These are phyloP conservation scores for Sternotherus odoratus DNA, from an alignment of 2,797 vertebrate genomes.

Conservation along the genomic window DNA sequence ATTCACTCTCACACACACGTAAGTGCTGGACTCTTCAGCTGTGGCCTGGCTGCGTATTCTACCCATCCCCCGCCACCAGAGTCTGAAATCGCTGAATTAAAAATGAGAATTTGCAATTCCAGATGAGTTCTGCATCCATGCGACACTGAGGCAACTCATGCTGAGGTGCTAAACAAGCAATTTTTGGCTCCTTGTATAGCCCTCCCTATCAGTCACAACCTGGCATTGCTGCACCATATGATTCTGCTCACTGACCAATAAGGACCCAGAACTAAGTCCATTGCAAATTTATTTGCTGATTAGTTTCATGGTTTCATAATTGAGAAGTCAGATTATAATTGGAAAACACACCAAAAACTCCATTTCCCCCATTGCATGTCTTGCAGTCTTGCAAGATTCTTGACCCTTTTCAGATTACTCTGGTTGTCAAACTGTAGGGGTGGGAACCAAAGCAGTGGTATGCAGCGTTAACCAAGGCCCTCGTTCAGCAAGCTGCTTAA, in stretches of 20 bases:
- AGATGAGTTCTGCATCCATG: background rate
- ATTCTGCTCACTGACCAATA: background rate
- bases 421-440: background rate
- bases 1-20: rapidly evolving
- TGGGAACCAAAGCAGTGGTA: background rate
- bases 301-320: background rate
- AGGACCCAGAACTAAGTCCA: background rate
- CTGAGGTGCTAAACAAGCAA: background rate
- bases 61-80: rapidly evolving
- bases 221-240: background rate
- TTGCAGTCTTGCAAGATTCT: background rate
- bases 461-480: background rate
- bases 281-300: background rate
- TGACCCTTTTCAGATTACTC: background rate
- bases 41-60: background rate
- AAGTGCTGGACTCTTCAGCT: rapidly evolving
- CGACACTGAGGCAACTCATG: rapidly evolving
- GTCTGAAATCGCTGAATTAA: background rate
- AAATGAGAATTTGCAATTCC: background rate
- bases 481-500: background rate
- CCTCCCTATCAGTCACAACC: background rate
- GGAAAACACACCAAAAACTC: background rate
- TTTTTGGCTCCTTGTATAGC: background rate
- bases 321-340: background rate
- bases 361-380: background rate